A percentile compares a stretch with the other conserved stretches of the same genome.
These are phyloP conservation scores for Diabrotica balteata DNA, from an alignment of 2,888 invertebrate genomes.

Conservation along the genomic window DNA sequence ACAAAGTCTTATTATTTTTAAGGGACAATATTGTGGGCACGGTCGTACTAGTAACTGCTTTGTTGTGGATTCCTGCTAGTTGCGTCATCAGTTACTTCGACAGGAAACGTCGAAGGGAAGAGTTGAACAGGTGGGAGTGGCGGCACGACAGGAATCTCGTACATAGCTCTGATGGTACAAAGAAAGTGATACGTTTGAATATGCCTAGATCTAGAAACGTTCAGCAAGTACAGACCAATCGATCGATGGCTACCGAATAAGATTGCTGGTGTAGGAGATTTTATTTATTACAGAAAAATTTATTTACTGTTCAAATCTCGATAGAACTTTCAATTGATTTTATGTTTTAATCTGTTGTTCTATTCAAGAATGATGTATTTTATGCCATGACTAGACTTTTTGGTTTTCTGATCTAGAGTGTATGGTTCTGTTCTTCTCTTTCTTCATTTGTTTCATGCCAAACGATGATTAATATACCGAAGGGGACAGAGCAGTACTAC, in stretches of 20 bases:
- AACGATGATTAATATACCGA: too few relatives aligned
- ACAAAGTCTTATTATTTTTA: slow-evolving; percentile 86
- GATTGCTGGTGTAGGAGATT: not conserved
- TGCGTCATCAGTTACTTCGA: slow-evolving; percentile 88
- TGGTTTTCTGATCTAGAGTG: too few relatives aligned
- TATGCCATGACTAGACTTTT: too few relatives aligned
- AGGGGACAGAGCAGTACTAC: too few relatives aligned
- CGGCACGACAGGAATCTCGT: slow-evolving; percentile 73
- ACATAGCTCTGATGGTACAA: slow-evolving; percentile 73
- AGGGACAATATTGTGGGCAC: slow-evolving; percentile 94
- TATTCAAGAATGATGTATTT: too few relatives aligned
- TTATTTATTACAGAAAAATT: too few relatives aligned
- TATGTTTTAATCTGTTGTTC: too few relatives aligned
- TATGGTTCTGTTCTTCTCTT: too few relatives aligned
- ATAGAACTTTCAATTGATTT: too few relatives aligned
- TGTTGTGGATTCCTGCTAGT: slow-evolving; percentile 94
- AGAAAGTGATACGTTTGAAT: slow-evolving; percentile 73
- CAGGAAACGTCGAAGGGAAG: slow-evolving; percentile 74
- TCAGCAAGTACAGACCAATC: slow-evolving; percentile 22
- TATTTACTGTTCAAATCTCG: too few relatives aligned
- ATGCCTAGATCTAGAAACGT: slow-evolving; percentile 46
- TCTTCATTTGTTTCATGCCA: too few relatives aligned
- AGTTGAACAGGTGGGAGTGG: slow-evolving; percentile 77
- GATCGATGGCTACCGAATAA: slow-evolving; percentile 36
- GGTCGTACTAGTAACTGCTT: slow-evolving; percentile 87